These are phyloP conservation scores for Drosophila ogumai DNA, from an alignment of 1,140 invertebrate species.

Conservation along the genomic window DNA sequence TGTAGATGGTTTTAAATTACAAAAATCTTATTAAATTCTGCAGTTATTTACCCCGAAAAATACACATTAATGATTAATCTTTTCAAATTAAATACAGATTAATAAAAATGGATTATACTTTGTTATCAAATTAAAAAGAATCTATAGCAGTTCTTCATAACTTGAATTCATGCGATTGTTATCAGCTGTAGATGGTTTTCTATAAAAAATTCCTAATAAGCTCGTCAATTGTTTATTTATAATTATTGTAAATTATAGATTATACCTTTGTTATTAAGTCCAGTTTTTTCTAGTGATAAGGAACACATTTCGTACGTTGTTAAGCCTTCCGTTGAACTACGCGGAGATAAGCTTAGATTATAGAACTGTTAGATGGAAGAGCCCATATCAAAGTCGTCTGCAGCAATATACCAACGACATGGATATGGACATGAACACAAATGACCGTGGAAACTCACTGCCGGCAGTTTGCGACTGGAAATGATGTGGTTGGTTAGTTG, in stretches of 20 bases:
- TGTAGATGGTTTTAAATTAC: no score
- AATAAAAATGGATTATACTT: no score
- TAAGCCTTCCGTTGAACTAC: background rate
- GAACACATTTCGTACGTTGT: background rate
- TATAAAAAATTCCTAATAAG: no score
- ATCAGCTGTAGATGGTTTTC: no score
- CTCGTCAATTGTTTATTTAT: no score
- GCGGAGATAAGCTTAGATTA: background rate
- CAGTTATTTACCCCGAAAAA: no score
- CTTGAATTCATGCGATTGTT: no score
- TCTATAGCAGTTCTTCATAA: no score
- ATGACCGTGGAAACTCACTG: conserved; percentile 25
- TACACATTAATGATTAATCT: no score
- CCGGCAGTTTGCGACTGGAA: conserved; percentile 70
- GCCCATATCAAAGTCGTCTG: conserved; percentile 34
- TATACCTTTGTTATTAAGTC: background rate
- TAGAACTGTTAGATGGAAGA: background rate
- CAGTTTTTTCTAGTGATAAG: background rate
- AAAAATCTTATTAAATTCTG: no score
- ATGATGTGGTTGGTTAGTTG: conserved; percentile 75
- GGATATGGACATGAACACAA: conserved; percentile 19
- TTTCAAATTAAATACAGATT: no score
- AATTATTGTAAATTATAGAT: background rate
- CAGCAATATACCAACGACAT: conserved; percentile 23
- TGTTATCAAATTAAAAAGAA: no score